Conservation (phyloP, 2,888 invertebrate genomes). For the Amblyjoppa fuscipennis region DNA sequence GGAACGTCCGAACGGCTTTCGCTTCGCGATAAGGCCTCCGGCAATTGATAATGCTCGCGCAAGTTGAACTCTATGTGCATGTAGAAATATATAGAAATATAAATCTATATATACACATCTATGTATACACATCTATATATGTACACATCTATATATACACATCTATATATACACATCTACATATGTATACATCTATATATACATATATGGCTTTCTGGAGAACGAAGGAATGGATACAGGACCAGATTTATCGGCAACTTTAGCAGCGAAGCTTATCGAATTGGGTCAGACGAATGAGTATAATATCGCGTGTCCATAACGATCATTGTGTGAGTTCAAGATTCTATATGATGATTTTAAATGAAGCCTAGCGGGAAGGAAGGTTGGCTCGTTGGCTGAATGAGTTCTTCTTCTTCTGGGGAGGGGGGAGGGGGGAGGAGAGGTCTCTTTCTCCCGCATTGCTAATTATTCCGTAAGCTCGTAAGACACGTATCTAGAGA, state of each 20-base stretch:
- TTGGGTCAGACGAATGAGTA: neutral
- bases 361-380: neutral
- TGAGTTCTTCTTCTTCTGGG: neutral
- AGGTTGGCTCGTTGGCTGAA: neutral
- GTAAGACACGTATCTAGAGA: conserved; percentile 24
- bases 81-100: too few species aligned
- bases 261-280: neutral
- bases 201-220: neutral
- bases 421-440: too few species aligned
- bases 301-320: conserved; percentile 5
- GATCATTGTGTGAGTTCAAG: neutral
- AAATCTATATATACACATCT: too few species aligned
- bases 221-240: neutral
- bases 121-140: too few species aligned
- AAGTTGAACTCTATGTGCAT: too few species aligned
- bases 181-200: too few species aligned
- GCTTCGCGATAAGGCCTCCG: conserved; percentile 41
- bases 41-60: conserved; percentile 44
- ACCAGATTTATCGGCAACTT: neutral
- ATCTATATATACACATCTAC: too few species aligned
- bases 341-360: neutral
- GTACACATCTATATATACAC: too few species aligned
- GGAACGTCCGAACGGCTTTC: conserved; percentile 55
- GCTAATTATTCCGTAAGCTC: conserved; percentile 5
- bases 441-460: neutral